Evolutionary conservation across 2,113 vertebrate genomes (phyloP).

Genomic region (Pangasianodon hypophthalmus): DNA sequence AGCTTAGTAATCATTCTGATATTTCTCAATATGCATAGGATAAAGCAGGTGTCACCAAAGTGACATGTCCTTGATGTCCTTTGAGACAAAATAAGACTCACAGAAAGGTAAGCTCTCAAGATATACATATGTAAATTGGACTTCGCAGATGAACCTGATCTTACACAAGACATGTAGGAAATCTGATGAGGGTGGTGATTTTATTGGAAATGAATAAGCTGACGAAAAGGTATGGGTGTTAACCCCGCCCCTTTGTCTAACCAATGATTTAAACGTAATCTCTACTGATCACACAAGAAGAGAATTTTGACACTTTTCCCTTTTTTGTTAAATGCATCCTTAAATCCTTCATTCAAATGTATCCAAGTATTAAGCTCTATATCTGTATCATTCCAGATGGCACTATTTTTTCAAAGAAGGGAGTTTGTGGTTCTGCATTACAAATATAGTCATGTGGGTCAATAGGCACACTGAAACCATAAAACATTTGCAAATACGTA

Average conservation of each 20-base stretch:
- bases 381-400: neutral
- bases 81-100: neutral
- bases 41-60: neutral
- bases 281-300: neutral
- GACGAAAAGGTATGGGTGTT: neutral
- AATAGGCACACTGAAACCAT: neutral
- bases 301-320: neutral
- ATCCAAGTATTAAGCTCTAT: neutral
- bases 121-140: neutral
- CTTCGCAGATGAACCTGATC: neutral
- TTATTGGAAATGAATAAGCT: neutral
- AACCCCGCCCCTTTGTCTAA: neutral
- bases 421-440: neutral
- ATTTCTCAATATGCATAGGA: neutral
- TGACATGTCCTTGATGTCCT: neutral
- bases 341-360: neutral
- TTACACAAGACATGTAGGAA: neutral
- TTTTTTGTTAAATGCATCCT: neutral
- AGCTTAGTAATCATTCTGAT: neutral
- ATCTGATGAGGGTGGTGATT: neutral
- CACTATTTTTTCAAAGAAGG: neutral
- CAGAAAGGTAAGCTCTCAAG: neutral
- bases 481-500: neutral
- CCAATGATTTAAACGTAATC: neutral
- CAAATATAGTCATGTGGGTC: neutral